These are phyloP conservation scores for Eupeodes latifasciatus DNA, from an alignment of 2,888 invertebrate species.

Conservation along the genomic window DNA sequence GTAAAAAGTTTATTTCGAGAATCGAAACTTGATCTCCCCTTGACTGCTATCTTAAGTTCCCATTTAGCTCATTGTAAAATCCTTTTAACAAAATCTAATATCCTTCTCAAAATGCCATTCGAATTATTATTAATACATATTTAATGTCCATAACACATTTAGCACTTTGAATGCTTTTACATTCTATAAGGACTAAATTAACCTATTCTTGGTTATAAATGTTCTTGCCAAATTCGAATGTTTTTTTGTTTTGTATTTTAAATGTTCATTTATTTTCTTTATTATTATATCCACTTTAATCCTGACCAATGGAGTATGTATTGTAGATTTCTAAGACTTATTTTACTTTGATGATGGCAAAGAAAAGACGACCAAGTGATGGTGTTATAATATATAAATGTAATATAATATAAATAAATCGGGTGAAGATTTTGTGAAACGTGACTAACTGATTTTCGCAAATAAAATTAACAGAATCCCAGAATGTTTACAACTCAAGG, in stretches of 20 bases:
- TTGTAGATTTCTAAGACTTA: not conserved
- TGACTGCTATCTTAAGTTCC: no score
- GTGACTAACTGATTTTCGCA: constrained; percentile 31
- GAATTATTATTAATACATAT: not conserved
- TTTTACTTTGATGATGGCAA: constrained; percentile 7
- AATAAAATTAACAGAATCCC: constrained; percentile 18
- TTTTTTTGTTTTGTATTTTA: not conserved
- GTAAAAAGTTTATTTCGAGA: no score
- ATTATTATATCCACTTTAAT: constrained; percentile 1
- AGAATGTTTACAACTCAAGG: constrained; percentile 25
- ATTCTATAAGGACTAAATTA: not conserved
- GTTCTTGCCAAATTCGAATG: not conserved
- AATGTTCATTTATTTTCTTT: not conserved
- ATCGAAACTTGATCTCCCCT: no score
- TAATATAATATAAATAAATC: constrained; percentile 32
- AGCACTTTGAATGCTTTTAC: not conserved
- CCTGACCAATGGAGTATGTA: not conserved
- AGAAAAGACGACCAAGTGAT: not conserved
- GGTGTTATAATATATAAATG: not conserved
- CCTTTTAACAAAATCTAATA: not conserved
- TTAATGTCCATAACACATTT: not conserved
- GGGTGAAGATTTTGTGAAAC: constrained; percentile 27
- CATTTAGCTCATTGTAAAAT: no score
- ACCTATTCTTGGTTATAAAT: not conserved
- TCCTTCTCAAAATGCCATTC: not conserved